Base-by-base conservation (phyloP, 2,797 vertebrate species). In the Lacerta bilineata region DNA sequence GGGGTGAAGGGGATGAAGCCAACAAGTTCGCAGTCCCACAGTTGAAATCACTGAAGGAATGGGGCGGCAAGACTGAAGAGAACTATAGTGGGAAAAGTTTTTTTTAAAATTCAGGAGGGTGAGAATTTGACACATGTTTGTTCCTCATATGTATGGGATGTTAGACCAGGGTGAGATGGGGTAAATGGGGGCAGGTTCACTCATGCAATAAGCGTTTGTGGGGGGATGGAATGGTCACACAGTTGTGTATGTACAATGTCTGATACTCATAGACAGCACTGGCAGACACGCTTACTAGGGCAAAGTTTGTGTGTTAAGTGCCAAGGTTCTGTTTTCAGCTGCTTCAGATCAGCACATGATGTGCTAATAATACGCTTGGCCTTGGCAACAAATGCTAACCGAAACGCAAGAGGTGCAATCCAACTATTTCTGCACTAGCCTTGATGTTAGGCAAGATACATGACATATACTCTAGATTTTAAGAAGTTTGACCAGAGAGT, bases 301-400 rank as follows among this genome's bases (percentile, higher is more conserved):
- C 23, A 89, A 82, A 89, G 83, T 85, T 89, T 43, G 76, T 55
- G 33, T 8, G 0, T 41, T 66, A 8, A 8, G n/a, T 86, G 88
- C 88, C 84, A 89, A 27, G 27, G n/a, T 69, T 68, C 43, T 50
- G 33, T 69, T 80, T 69, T 66, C 59, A 39, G 59, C 23, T 50
- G 27, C 13, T 20, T 39, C 23, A 29, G 68, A 80, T 41, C 36
- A 80, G 77, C 50, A 66, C 46, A 50, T 46, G 17, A 27, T 46
- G 29, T 80, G 29, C 69, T 85, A 85, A 66, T 43, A 75, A 84
- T 85, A 80, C 36, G 29, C 10, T 69, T 17, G 55, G 43, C 33
- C 50, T 74, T 81, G 1, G n/a, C 39, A 50, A 41, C 15, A 6
- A 59, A 43, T 1, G 5, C 50, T 69, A 43, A 33, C 36, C 0